Conservation (phyloP, 1,140 invertebrate genomes). For the Alviniconcha marisindica region DNA sequence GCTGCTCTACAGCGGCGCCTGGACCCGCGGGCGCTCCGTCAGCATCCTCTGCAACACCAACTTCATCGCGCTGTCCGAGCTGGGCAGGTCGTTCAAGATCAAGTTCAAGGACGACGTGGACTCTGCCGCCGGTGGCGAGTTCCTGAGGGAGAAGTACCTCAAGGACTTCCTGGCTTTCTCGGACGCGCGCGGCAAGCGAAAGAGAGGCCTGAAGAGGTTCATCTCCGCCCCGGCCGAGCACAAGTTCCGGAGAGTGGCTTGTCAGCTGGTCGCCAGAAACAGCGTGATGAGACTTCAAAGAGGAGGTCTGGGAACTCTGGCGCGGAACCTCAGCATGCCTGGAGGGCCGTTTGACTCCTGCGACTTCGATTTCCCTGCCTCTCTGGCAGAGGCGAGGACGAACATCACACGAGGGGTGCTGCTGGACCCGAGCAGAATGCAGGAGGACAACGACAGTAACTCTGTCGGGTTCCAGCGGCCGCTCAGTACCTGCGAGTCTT, state of each 20-base stretch:
- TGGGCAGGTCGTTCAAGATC: constrained; percentile 22
- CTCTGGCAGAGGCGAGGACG: neutral
- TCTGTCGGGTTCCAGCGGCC: neutral
- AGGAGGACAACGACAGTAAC: neutral
- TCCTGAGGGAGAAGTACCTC: constrained; percentile 21
- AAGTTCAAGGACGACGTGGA: neutral
- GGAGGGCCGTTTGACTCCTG: neutral
- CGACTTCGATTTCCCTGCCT: neutral
- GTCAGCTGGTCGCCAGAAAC: neutral
- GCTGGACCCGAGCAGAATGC: neutral
- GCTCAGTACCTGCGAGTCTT: neutral
- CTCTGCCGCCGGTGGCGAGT: neutral
- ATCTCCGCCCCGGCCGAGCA: neutral
- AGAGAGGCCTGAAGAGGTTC: constrained; percentile 7
- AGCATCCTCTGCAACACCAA: constrained; percentile 35
- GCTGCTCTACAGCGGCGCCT: constrained; percentile 15
- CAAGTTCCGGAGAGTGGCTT: constrained; percentile 7
- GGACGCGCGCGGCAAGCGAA: neutral
- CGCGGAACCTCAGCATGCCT: neutral
- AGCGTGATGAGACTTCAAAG: neutral
- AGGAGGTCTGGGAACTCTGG: neutral
- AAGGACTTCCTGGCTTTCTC: constrained; percentile 1
- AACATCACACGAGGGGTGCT: neutral
- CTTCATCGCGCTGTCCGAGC: constrained; percentile 10
- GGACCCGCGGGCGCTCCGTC: constrained; percentile 25